Base-by-base conservation (phyloP, 1,140 invertebrate genomes). In the Ridgeia piscesae region DNA sequence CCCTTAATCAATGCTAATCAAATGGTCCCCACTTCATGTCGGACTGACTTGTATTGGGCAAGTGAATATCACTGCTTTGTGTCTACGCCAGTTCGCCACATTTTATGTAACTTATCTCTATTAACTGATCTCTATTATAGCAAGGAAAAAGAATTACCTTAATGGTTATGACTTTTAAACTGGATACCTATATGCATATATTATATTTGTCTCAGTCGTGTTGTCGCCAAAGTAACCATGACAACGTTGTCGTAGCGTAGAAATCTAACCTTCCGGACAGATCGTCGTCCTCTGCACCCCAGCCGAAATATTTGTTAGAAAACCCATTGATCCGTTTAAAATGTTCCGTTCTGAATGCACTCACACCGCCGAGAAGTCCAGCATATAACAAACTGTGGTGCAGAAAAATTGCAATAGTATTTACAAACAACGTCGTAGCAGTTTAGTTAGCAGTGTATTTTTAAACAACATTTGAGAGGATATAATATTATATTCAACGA, bases 261-360 rank as follows among this genome's bases (percentile, higher is more conserved):
- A 77, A 77, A 77, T 77, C 2, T 90, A 48, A 91, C 91, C 91
- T 35, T 35, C 14, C 1, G 91, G 11, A 91, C 34, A 95, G 93
- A 35, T 95, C 95, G 92, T 95, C 95, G 93, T 95, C 95, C 91
- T 95, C 95, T n/a, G 95, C 95, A n/a, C 96, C 98, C 91, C 91
- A 98, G 0, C 98, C 98, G 96, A 97, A 98, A 96, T 97, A 99
- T 48, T 97, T 95, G 96, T 99, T 99, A 31, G 98, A 98, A 97
- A 99, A 99, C 1, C 99, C 98, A 96, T 99, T 99, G 9, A 98
- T 92, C 35, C 27, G 91, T 27, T 97, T 96, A 95, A 97, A 99
- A 94, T 97, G 96, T 21, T 96, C 95, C 6, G 96, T 96, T 90
- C 94, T 95, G 91, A 97, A 96, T 14, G 96, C 96, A 93, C 97